A percentile compares a stretch with the other conserved stretches of the same genome.
These are phyloP conservation scores for Nipponia nippon DNA, from an alignment of 2,113 vertebrate genomes.

Conservation along the genomic window DNA sequence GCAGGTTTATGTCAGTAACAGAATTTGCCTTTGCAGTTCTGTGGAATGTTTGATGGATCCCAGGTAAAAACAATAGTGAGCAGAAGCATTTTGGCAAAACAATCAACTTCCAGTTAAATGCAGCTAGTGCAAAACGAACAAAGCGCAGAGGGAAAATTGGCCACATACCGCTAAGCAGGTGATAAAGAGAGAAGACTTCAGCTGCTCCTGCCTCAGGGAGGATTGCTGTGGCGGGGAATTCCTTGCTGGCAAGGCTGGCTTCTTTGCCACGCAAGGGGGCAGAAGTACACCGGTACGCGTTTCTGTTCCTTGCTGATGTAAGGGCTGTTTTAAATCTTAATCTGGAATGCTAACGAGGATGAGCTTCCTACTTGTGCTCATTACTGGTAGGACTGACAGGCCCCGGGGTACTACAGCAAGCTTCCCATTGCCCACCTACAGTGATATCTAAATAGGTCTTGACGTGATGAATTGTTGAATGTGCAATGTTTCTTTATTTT, in stretches of 20 bases:
- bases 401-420: not conserved
- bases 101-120: not conserved
- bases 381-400: not conserved
- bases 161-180: accelerated
- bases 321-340: not conserved
- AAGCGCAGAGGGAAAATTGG: not conserved
- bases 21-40: not conserved
- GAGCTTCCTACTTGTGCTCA: not conserved
- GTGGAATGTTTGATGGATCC: not conserved
- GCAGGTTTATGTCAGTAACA: not conserved
- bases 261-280: not conserved
- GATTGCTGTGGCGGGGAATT: not conserved
- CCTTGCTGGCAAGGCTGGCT: not conserved
- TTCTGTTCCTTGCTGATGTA: not conserved
- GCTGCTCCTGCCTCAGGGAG: not conserved
- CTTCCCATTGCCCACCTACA: not conserved
- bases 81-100: not conserved
- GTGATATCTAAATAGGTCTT: not conserved
- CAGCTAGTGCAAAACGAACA: not conserved
- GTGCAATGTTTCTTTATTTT: not conserved
- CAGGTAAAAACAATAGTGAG: not conserved
- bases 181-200: not conserved
- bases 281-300: accelerated
- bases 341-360: not conserved
- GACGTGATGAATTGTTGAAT: not conserved